A percentile compares a stretch with the other conserved stretches of the same genome.
Conservation (phyloP, 2,888 invertebrate genomes). For the Alviniconcha strummeri region DNA sequence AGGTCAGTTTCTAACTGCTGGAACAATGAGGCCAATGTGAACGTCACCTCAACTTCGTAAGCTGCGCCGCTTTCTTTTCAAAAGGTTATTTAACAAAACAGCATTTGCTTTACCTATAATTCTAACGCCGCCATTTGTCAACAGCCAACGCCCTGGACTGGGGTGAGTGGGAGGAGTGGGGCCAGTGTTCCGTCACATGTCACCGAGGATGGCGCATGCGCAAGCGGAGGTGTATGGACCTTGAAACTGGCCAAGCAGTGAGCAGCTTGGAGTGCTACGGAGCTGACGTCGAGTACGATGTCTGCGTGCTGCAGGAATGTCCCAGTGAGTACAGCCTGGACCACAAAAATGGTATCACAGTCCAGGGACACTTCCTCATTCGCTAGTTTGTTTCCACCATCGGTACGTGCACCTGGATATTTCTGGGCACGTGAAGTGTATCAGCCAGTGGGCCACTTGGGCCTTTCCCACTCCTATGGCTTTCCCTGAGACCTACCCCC, state of each 20-base stretch:
- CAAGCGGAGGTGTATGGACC: constrained; percentile 53
- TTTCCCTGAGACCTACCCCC: too few species aligned
- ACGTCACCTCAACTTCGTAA: too few species aligned
- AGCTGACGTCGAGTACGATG: constrained; percentile 52
- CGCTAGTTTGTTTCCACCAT: not conserved
- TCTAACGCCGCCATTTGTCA: too few species aligned
- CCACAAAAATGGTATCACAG: too few species aligned
- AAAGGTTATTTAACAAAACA: too few species aligned
- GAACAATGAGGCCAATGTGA: too few species aligned
- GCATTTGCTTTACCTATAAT: too few species aligned
- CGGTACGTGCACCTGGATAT: too few species aligned
- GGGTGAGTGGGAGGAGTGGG: constrained; percentile 61
- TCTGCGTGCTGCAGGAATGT: constrained; percentile 53
- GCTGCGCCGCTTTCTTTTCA: too few species aligned
- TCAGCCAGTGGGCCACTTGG: too few species aligned
- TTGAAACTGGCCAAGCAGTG: constrained; percentile 40
- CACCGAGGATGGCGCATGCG: constrained; percentile 56
- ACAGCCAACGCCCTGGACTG: constrained; percentile 54
- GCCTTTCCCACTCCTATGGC: too few species aligned
- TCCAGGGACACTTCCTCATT: not conserved
- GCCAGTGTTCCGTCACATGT: constrained; percentile 59
- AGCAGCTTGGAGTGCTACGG: constrained; percentile 58
- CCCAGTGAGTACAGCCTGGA: constrained; percentile 54
- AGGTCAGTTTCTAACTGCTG: constrained; percentile 45
- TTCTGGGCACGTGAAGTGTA: too few species aligned